A percentile compares a stretch with the other conserved stretches of the same genome.
Evolutionary conservation across 2,113 vertebrate species (phyloP).

Genomic region (Mirza zaza): DNA sequence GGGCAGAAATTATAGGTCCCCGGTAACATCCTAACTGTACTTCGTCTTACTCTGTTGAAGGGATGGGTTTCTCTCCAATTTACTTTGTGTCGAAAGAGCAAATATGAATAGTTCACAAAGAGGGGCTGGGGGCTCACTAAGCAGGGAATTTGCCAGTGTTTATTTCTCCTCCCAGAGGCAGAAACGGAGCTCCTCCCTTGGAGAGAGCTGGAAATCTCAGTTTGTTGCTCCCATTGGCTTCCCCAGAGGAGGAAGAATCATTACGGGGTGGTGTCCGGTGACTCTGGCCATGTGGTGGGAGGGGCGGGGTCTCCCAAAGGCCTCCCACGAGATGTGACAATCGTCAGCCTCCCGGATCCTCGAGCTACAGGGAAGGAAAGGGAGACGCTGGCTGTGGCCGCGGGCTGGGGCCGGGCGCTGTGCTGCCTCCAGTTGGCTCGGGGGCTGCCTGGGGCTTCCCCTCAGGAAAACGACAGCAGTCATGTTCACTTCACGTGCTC

Average conservation of each 20-base stretch:
- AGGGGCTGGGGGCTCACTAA: accelerated
- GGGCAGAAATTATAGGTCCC: not conserved
- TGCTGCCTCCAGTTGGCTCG: not conserved
- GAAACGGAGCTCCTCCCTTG: not conserved
- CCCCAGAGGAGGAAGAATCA: not conserved
- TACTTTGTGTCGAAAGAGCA: not conserved
- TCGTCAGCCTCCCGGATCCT: not conserved
- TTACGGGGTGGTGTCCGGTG: not conserved
- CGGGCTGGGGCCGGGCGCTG: not conserved
- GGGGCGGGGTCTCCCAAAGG: not conserved
- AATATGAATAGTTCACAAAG: not conserved
- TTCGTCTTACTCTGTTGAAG: not conserved
- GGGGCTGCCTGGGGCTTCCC: not conserved
- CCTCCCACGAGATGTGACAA: not conserved
- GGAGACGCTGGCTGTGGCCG: not conserved
- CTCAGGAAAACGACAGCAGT: too few species aligned
- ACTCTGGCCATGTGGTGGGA: accelerated
- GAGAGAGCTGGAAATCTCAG: not conserved
- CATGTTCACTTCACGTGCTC: not conserved
- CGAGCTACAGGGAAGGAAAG: not conserved
- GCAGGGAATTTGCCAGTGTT: not conserved
- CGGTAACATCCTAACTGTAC: not conserved
- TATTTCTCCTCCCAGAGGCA: not conserved
- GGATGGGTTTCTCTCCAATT: not conserved
- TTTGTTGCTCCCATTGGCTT: not conserved